These are phyloP conservation scores for Lasius fuliginosus DNA, from an alignment of 2,888 invertebrate genomes.

Conservation along the genomic window DNA sequence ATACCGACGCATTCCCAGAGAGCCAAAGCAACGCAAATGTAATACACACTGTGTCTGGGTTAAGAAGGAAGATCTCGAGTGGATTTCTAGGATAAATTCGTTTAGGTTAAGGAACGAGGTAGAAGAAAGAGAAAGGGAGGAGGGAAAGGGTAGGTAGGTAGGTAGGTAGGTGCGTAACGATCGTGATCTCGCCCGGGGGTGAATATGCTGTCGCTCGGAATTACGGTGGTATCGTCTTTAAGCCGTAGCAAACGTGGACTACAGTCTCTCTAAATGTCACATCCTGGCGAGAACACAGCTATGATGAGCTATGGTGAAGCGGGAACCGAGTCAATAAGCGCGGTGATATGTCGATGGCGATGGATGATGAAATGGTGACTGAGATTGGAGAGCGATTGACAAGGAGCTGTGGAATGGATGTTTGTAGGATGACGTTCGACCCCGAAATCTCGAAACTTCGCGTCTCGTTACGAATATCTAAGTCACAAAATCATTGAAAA, in stretches of 20 bases:
- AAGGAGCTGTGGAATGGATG: constrained; percentile 26
- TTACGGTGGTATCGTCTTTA: constrained; percentile 42
- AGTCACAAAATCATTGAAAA: background rate
- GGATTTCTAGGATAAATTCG: constrained; percentile 47
- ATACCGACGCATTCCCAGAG: constrained; percentile 89
- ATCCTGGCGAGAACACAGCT: constrained; percentile 72
- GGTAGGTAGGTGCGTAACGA: constrained; percentile 27
- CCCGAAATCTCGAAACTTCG: constrained; percentile 59
- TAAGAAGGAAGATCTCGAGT: constrained; percentile 34
- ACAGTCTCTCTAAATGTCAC: constrained; percentile 40
- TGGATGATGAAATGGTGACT: constrained; percentile 58
- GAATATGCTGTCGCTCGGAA: constrained; percentile 37
- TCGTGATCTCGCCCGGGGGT: constrained; percentile 72
- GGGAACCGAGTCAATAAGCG: constrained; percentile 77
- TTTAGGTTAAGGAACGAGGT: constrained; percentile 1
- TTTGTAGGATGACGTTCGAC: constrained; percentile 51
- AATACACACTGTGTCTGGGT: constrained; percentile 85
- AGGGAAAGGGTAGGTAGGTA: constrained; percentile 31
- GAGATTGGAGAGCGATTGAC: constrained; percentile 40
- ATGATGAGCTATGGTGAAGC: constrained; percentile 73
- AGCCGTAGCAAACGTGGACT: constrained; percentile 11
- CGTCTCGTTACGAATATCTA: background rate
- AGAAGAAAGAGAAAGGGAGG: constrained; percentile 36
- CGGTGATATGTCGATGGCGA: constrained; percentile 69
- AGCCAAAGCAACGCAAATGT: constrained; percentile 87